Conservation (phyloP, 2,113 vertebrate species). For the Andinoacara biseriatus region DNA sequence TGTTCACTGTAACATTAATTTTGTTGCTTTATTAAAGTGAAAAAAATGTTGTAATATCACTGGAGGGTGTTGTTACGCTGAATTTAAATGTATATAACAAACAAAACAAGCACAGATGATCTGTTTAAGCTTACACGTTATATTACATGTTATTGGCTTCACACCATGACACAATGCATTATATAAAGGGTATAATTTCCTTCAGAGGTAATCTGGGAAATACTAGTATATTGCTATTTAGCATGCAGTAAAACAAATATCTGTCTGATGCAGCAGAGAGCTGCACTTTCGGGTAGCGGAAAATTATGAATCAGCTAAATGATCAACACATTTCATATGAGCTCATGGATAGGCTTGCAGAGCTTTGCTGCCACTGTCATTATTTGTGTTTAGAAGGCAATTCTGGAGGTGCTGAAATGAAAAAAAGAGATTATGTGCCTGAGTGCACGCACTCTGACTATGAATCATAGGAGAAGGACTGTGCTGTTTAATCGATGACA, state of each 20-base stretch:
- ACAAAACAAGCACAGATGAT: background rate
- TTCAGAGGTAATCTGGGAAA: background rate
- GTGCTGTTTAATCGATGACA: conserved; percentile 73
- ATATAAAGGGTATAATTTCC: conserved; percentile 15
- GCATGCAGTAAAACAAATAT: conserved; percentile 43
- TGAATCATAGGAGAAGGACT: conserved; percentile 64
- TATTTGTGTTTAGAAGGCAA: conserved; percentile 75
- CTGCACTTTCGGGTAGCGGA: conserved; percentile 31
- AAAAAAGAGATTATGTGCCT: conserved; percentile 74
- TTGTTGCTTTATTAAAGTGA: background rate
- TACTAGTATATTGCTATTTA: conserved; percentile 37
- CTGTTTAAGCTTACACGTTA: background rate
- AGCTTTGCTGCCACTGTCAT: conserved; percentile 66
- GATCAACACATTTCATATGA: conserved; percentile 52
- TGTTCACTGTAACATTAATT: background rate
- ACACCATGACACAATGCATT: background rate
- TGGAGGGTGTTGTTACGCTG: background rate
- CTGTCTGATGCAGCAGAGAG: conserved; percentile 24
- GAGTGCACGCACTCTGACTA: conserved; percentile 59
- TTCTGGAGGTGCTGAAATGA: conserved; percentile 73
- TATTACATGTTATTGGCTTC: background rate
- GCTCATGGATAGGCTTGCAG: conserved; percentile 40
- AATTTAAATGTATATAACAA: background rate
- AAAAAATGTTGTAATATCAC: background rate
- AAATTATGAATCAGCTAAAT: conserved; percentile 68